Conservation (phyloP, 2,797 vertebrate species). For the Microhierax caerulescens region DNA sequence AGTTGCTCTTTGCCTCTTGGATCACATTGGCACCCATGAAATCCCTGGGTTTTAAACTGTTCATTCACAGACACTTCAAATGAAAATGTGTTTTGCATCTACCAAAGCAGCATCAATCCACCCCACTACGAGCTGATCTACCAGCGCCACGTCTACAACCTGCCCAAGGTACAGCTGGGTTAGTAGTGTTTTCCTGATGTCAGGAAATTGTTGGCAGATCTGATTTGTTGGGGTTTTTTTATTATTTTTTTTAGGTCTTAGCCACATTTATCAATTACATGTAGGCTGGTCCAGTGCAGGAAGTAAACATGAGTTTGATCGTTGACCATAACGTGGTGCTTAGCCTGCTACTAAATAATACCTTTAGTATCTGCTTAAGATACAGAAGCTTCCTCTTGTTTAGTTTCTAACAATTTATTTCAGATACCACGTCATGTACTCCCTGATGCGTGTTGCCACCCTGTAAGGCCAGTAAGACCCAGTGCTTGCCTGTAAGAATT, state of each 20-base stretch:
- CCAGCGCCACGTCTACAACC: conserved; percentile 89
- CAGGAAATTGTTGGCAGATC: neutral
- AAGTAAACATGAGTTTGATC: neutral
- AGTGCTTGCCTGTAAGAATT: fast-evolving
- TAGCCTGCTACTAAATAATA: neutral
- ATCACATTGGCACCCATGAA: fast-evolving
- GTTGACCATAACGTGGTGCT: fast-evolving
- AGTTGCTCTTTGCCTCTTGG: neutral
- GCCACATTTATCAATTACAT: fast-evolving
- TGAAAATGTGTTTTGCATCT: conserved; percentile 92
- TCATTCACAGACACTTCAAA: conserved; percentile 85
- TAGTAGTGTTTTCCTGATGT: fast-evolving
- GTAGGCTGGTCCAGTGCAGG: neutral
- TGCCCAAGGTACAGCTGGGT: conserved; percentile 86
- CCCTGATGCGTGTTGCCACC: fast-evolving
- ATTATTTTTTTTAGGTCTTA: neutral
- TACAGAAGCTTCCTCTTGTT: neutral
- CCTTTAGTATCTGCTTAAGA: neutral
- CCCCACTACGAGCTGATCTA: conserved; percentile 97
- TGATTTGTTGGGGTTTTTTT: fast-evolving
- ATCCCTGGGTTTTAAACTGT: neutral
- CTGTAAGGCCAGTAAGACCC: fast-evolving
- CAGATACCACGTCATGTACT: fast-evolving
- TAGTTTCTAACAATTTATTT: neutral
- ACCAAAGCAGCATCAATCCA: conserved; percentile 91